These are phyloP conservation scores for Phyllostomus hastatus DNA, from an alignment of 2,113 vertebrate species.

Conservation along the genomic window DNA sequence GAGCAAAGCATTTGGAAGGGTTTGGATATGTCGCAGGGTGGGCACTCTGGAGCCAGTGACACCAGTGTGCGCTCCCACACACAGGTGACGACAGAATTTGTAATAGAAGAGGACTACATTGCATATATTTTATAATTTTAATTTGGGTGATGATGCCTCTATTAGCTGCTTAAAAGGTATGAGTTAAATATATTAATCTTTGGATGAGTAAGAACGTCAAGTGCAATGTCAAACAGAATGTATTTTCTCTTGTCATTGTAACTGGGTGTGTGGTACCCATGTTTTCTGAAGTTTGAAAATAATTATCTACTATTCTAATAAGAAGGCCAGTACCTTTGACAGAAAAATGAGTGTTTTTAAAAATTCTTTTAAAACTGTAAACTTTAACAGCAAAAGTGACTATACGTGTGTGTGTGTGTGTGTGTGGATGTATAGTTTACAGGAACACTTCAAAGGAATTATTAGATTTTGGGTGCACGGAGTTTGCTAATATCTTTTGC, in stretches of 20 bases:
- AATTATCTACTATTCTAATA: neutral
- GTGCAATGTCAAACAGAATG: neutral
- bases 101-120: neutral
- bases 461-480: neutral
- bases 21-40: neutral
- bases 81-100: neutral
- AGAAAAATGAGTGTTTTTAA: neutral
- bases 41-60: neutral
- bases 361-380: neutral
- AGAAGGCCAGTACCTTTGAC: neutral
- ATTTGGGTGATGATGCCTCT: neutral
- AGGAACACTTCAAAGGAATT: conserved; percentile 19
- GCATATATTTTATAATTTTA: neutral
- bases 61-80: neutral
- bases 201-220: neutral
- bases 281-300: neutral
- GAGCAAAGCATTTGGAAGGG: neutral
- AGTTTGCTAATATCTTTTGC: neutral
- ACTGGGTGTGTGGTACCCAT: neutral
- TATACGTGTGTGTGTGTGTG: no score
- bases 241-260: neutral
- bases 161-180: neutral
- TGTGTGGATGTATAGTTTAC: neutral
- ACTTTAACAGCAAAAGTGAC: neutral
- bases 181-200: neutral